Evolutionary conservation across 1,140 invertebrate genomes (phyloP).

Genomic region (Hermatobates lingyangjiaoensis): DNA sequence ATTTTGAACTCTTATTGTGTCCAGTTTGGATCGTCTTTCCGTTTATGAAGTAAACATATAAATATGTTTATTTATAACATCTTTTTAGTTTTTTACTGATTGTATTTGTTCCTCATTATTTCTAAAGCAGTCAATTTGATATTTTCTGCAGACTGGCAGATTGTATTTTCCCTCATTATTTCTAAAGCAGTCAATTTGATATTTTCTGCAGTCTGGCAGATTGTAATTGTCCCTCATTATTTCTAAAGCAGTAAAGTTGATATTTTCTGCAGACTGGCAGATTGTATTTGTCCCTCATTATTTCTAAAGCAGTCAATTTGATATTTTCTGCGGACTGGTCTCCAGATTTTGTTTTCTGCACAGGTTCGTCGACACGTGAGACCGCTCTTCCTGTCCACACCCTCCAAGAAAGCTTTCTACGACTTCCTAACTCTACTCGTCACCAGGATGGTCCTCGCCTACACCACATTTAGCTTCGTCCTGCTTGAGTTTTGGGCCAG

Average conservation of each 20-base stretch:
- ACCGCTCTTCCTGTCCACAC: slow-evolving; percentile 49
- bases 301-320: background rate
- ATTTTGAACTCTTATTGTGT: too few relatives aligned
- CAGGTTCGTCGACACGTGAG: slow-evolving; percentile 52
- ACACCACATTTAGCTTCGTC: slow-evolving; percentile 74
- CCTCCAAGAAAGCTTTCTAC: slow-evolving; percentile 45
- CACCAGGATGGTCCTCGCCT: slow-evolving; percentile 66
- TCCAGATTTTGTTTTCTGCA: slow-evolving; percentile 16
- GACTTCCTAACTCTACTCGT: slow-evolving; percentile 54
- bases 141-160: background rate
- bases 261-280: background rate
- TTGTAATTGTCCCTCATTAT: background rate
- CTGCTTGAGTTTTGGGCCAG: slow-evolving; percentile 59
- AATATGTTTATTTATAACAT: too few relatives aligned
- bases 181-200: background rate
- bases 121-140: background rate
- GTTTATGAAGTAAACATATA: too few relatives aligned
- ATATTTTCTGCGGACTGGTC: background rate
- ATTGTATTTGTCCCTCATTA: background rate
- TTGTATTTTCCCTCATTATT: background rate
- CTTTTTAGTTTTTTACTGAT: too few relatives aligned
- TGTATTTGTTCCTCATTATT: background rate
- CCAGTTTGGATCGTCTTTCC: too few relatives aligned
- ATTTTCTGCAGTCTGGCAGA: background rate
- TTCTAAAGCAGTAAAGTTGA: background rate